These are phyloP conservation scores for Litocranius walleri DNA, from an alignment of 2,113 vertebrate species.

Conservation along the genomic window DNA sequence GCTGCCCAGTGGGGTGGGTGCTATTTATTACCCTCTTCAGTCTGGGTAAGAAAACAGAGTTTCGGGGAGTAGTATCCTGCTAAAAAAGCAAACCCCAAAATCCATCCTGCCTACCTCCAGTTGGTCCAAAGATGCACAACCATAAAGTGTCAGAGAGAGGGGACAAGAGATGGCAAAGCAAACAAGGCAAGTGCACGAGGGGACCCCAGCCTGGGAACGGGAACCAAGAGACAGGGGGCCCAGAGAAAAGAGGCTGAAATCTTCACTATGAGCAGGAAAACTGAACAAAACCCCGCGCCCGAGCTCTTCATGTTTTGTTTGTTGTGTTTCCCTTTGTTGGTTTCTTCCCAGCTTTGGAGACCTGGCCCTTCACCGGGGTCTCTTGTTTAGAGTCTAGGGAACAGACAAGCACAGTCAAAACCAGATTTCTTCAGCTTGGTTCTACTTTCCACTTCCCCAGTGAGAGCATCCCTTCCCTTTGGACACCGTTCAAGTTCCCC, in stretches of 20 bases:
- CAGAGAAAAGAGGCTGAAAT: rapidly evolving
- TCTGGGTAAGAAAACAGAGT: not conserved
- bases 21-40: not conserved
- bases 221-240: not conserved
- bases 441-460: constrained; percentile 63
- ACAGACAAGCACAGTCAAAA: constrained; percentile 41
- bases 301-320: rapidly evolving
- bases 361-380: not conserved
- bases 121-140: not conserved
- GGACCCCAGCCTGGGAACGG: not conserved
- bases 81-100: not conserved
- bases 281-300: not conserved
- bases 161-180: not conserved
- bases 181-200: rapidly evolving
- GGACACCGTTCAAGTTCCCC: constrained; percentile 47
- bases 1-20: rapidly evolving
- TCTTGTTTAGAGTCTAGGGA: not conserved
- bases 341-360: not conserved
- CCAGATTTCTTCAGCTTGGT: not conserved
- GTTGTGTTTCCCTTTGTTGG: too few species aligned
- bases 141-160: too few species aligned
- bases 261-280: not conserved
- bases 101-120: not conserved
- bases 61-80: not conserved
- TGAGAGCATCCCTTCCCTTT: constrained; percentile 36